These are phyloP conservation scores for Rhinolophus sinicus DNA, from an alignment of 2,113 vertebrate species.

Conservation along the genomic window DNA sequence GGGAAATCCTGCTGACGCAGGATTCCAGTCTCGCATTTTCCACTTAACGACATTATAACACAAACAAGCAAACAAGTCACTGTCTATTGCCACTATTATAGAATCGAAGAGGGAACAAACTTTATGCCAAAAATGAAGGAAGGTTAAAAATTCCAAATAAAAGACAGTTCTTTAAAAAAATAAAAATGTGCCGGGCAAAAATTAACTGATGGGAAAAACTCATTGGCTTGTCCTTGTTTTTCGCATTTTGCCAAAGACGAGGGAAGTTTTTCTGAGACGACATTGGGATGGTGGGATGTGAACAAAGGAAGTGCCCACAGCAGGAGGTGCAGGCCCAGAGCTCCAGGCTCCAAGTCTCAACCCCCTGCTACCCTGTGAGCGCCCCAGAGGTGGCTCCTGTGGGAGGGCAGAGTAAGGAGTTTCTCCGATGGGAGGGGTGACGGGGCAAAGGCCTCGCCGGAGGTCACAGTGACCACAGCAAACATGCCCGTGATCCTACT, in stretches of 20 bases:
- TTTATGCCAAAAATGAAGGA: neutral
- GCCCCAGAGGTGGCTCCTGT: neutral
- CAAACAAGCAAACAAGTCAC: neutral
- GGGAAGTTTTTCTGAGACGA: neutral
- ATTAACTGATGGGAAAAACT: neutral
- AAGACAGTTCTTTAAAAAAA: neutral
- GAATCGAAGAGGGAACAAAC: neutral
- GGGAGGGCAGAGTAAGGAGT: neutral
- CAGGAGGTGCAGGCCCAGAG: too few relatives aligned
- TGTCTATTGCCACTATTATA: neutral
- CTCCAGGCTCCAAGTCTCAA: neutral
- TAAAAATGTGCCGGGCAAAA: too few relatives aligned
- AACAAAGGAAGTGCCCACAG: neutral
- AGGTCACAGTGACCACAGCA: fast-evolving
- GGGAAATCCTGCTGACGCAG: neutral
- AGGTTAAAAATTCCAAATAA: neutral
- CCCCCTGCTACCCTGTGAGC: fast-evolving
- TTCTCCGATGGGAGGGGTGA: neutral
- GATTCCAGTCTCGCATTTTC: neutral
- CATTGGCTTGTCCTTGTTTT: neutral
- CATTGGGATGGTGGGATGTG: too few relatives aligned
- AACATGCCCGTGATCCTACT: fast-evolving
- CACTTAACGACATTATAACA: neutral
- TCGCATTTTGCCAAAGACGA: neutral
- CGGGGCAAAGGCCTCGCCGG: neutral